A percentile compares a stretch with the other conserved stretches of the same genome.
Evolutionary conservation across 2,113 vertebrate species (phyloP).

Genomic region (Gymnarchus niloticus): DNA sequence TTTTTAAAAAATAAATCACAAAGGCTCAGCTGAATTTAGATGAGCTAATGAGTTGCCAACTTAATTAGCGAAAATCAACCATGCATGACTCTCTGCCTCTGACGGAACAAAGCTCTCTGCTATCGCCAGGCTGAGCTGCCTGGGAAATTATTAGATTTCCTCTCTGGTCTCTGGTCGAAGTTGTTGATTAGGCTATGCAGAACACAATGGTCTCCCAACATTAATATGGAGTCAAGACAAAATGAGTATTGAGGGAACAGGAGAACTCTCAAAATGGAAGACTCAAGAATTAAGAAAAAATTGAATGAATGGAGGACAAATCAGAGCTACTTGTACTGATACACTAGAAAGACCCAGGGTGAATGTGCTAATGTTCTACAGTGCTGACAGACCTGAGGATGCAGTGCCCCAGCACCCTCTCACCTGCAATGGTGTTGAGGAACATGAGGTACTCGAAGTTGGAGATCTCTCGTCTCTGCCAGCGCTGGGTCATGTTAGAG

Average conservation of each 20-base stretch:
- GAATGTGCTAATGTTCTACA: not conserved
- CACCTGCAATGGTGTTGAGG: slow-evolving; percentile 96
- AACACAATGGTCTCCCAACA: not conserved
- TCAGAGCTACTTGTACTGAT: not conserved
- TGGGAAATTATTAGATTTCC: not conserved
- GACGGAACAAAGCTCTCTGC: slow-evolving; percentile 2
- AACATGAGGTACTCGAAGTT: slow-evolving; percentile 99
- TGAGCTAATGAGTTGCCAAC: not conserved
- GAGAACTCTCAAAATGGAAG: not conserved
- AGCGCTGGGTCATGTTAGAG: slow-evolving; percentile 98
- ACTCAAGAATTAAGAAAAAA: not conserved
- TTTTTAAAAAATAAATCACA: not conserved
- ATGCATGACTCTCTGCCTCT: not conserved
- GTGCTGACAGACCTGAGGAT: not conserved
- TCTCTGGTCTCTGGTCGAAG: not conserved
- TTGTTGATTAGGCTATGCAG: not conserved
- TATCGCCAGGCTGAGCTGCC: not conserved
- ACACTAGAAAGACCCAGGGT: not conserved
- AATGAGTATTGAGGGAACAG: not conserved
- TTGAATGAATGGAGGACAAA: not conserved
- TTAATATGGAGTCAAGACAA: slow-evolving; percentile 26
- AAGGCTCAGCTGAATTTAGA: not conserved
- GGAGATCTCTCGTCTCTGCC: slow-evolving; percentile 96
- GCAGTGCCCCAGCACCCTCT: slow-evolving; percentile 23
- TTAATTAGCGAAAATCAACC: slow-evolving; percentile 10